Evolutionary conservation across 2,797 vertebrate species (phyloP).

Genomic region (Hydrolagus colliei): DNA sequence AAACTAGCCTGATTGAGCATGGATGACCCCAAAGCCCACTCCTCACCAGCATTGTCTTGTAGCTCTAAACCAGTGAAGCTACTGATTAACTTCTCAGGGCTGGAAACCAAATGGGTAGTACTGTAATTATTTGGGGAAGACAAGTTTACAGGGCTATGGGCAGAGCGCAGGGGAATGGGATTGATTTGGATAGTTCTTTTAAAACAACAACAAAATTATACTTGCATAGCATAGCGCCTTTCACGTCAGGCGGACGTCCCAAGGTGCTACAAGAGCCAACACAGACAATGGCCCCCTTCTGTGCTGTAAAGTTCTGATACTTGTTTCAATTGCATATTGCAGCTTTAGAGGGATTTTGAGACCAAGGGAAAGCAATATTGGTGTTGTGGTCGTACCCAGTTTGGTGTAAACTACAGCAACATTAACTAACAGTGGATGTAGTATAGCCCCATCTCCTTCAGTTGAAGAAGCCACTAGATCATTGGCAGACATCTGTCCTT

Average conservation of each 20-base stretch:
- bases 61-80: background rate
- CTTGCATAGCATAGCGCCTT: too few species aligned
- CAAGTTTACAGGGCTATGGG: too few species aligned
- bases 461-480: conserved; percentile 12
- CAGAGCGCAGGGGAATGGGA: too few species aligned
- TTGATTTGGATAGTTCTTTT: too few species aligned
- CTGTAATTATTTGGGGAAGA: too few species aligned
- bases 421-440: background rate
- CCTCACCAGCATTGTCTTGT: conserved; percentile 17
- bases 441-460: background rate
- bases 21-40: background rate
- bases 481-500: background rate
- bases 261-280: too few species aligned
- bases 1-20: conserved; percentile 21
- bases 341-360: background rate
- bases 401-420: conserved; percentile 8
- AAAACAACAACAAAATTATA: too few species aligned
- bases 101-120: background rate
- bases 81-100: conserved; percentile 17
- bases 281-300: too few species aligned
- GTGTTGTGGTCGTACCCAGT: background rate
- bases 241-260: too few species aligned
- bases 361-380: background rate
- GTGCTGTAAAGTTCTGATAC: background rate
- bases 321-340: conserved; percentile 11